Percentiles rank a stretch among this genome's conserved stretches.
Evolutionary conservation across 2,888 invertebrate genomes (phyloP).

Genomic region (Chydorus sphaericus): DNA sequence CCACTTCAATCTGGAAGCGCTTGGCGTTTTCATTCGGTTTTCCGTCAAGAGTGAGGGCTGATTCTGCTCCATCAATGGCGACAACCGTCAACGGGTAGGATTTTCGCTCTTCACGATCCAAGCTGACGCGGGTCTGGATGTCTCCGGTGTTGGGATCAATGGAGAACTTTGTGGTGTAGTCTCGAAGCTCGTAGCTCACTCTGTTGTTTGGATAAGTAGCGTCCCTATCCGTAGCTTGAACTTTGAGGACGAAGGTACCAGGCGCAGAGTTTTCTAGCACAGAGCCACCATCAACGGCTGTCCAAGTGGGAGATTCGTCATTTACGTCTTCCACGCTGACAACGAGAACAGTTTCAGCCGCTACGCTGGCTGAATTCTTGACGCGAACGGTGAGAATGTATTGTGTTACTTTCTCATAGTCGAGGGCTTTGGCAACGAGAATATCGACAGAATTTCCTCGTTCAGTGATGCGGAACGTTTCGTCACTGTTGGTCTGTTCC

Average conservation of each 20-base stretch:
- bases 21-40: conserved; percentile 62
- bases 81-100: conserved; percentile 79
- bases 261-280: conserved; percentile 70
- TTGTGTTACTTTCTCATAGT: conserved; percentile 70
- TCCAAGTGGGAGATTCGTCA: conserved; percentile 76
- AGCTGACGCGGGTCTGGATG: conserved; percentile 61
- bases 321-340: conserved; percentile 75
- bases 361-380: conserved; percentile 62
- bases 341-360: conserved; percentile 59
- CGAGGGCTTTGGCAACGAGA: conserved; percentile 56
- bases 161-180: conserved; percentile 51
- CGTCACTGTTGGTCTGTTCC: conserved; percentile 68
- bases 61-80: conserved; percentile 78
- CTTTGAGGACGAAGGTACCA: conserved; percentile 75
- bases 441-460: conserved; percentile 53
- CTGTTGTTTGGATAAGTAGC: conserved; percentile 62
- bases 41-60: conserved; percentile 45
- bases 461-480: conserved; percentile 39
- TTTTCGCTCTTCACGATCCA: conserved; percentile 73
- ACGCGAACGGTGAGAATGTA: conserved; percentile 70
- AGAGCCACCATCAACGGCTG: conserved; percentile 61
- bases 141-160: conserved; percentile 77
- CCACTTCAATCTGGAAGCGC: conserved; percentile 76
- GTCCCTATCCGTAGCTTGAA: conserved; percentile 70
- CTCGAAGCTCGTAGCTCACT: conserved; percentile 58